These are phyloP conservation scores for Strix uralensis DNA, from an alignment of 2,113 vertebrate species.

Conservation along the genomic window DNA sequence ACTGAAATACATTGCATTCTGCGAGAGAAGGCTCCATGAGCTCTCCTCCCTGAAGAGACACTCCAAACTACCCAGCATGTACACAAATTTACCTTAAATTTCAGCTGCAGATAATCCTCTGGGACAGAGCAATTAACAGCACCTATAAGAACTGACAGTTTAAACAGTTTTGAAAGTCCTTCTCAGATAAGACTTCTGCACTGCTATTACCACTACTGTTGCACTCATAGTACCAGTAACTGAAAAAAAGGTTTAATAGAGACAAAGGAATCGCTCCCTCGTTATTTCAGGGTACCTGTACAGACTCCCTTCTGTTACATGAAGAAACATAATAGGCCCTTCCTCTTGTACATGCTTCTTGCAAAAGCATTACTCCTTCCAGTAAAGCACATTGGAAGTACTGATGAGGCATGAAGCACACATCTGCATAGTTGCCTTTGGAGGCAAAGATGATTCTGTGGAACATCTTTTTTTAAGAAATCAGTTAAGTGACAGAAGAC, in stretches of 20 bases:
- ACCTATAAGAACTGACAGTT: not conserved
- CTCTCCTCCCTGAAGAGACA: not conserved
- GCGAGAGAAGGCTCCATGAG: not conserved
- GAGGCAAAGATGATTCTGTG: not conserved
- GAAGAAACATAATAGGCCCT: not conserved
- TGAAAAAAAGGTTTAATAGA: not conserved
- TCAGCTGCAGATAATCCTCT: not conserved
- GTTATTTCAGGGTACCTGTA: not conserved
- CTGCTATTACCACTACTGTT: not conserved
- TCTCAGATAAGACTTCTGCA: not conserved
- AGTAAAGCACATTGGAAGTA: not conserved
- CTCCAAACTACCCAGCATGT: not conserved
- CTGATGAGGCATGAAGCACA: not conserved
- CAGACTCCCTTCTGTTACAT: not conserved
- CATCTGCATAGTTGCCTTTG: not conserved
- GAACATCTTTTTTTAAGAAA: not conserved
- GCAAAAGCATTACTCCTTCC: rapidly evolving
- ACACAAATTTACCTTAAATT: not conserved
- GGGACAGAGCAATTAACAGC: not conserved
- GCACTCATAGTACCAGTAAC: not conserved
- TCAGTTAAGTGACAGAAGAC: not conserved
- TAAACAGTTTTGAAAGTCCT: not conserved
- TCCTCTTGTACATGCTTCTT: not conserved
- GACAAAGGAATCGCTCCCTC: not conserved
- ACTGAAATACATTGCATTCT: not conserved